Evolutionary conservation across 2,113 vertebrate species (phyloP), one percentile per base, ranked within the genome.

Genomic region (Xenopus tropicalis): DNA sequence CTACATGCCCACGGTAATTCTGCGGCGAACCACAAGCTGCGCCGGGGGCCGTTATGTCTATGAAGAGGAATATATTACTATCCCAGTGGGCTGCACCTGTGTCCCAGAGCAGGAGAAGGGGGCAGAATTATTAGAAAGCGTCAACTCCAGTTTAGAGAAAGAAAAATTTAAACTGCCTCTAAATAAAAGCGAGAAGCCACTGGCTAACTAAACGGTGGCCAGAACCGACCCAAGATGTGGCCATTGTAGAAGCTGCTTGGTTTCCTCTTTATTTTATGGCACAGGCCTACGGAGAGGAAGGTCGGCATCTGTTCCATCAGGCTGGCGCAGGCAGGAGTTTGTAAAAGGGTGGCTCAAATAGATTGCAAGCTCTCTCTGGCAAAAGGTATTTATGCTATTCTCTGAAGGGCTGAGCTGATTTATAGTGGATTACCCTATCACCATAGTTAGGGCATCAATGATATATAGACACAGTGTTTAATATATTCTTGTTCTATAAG

Each of bases 1-100:
- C 77, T 93, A 90, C 75, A 86, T 94, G 80, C 96, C 96, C 0
- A 83, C 93, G 0, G 95, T 95, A 46, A 87, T 98, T 77, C 89
- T 98, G 57, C 92, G 85, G 21, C 91, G 95, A 21, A 91, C 90
- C 0, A 72, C 92, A 0, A 85, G 92, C 0, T 98, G 96, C 0
- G 74, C 89, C 0, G 92, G 93, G 0, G 97, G 96, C 11, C 95
- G 93, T 0, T 89, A 92, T 0, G 82, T 94, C 22, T 98, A 98
- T 85, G 64, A 84, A 0, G 96, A 98, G 82, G 86, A 90, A 71
- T 98, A 98, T 0, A 84, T 96, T 62, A 94, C 94, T 6, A 78
- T 98, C 20, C 86, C 96, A 0, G 94, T 98, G 80, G 97, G 97
- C 1, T 98, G 97, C 88, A 98, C 97, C 3, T 98, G 96, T 5